Evolutionary conservation across 1,140 invertebrate genomes (phyloP).

Genomic region (Megathymus violae): DNA sequence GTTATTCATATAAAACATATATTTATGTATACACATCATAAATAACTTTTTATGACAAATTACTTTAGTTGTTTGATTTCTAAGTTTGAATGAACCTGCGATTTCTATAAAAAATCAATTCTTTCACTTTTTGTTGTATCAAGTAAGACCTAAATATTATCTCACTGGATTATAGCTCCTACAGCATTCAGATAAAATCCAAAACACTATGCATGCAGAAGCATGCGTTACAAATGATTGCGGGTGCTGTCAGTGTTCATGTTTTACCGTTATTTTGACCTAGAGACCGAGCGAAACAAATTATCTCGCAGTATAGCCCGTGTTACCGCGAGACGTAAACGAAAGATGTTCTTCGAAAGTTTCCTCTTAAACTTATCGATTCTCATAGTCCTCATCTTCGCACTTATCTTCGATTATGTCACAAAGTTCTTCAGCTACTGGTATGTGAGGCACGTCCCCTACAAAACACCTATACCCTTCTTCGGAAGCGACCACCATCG

Average conservation of each 20-base stretch:
- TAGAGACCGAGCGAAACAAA: slow-evolving; percentile 42
- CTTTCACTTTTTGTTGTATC: background rate
- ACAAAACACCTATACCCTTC: slow-evolving; percentile 65
- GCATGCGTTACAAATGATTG: slow-evolving; percentile 11
- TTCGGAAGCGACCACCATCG: slow-evolving; percentile 74
- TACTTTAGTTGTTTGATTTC: too few relatives aligned
- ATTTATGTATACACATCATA: too few relatives aligned
- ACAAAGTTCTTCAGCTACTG: slow-evolving; percentile 80
- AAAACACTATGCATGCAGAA: slow-evolving; percentile 6
- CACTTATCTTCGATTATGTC: slow-evolving; percentile 71
- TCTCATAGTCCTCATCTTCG: slow-evolving; percentile 55
- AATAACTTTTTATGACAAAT: too few relatives aligned
- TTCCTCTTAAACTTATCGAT: slow-evolving; percentile 66
- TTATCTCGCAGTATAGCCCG: slow-evolving; percentile 57
- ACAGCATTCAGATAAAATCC: slow-evolving; percentile 31
- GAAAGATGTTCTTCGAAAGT: slow-evolving; percentile 79
- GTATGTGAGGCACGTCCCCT: slow-evolving; percentile 71
- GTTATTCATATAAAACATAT: too few relatives aligned
- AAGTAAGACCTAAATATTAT: slow-evolving; percentile 1
- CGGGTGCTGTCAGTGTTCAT: slow-evolving; percentile 24
- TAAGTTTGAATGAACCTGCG: too few relatives aligned
- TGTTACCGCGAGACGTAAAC: slow-evolving; percentile 50
- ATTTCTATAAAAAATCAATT: too few relatives aligned
- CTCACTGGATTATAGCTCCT: slow-evolving; percentile 14
- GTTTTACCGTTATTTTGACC: slow-evolving; percentile 72